Evolutionary conservation across 2,888 invertebrate genomes (phyloP).

Genomic region (Dorcus hopei): DNA sequence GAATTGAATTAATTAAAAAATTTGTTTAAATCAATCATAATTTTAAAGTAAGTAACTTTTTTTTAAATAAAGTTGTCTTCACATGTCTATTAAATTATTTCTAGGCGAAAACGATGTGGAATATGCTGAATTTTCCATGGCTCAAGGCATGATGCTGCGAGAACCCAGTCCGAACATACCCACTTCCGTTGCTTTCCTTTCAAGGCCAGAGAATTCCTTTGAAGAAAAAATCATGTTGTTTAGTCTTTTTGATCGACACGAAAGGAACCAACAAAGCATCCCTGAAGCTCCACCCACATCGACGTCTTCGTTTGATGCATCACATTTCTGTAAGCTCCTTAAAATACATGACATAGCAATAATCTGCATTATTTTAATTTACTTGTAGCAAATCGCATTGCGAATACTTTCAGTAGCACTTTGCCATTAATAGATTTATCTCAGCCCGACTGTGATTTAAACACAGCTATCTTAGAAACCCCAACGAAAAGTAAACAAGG

Average conservation of each 20-base stretch:
- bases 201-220: slow-evolving; percentile 30
- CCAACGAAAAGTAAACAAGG: neutral
- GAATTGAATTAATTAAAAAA: no score
- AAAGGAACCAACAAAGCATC: slow-evolving; percentile 27
- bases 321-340: no score
- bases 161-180: slow-evolving; percentile 33
- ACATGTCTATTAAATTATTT: slow-evolving; percentile 18
- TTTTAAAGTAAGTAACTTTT: no score
- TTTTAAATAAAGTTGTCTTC: no score
- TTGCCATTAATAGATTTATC: slow-evolving; percentile 34
- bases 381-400: slow-evolving; percentile 20
- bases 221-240: slow-evolving; percentile 60
- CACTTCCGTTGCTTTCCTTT: slow-evolving; percentile 27
- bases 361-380: neutral
- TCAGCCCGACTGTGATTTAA: slow-evolving; percentile 34
- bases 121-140: slow-evolving; percentile 57
- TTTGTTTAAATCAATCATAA: no score
- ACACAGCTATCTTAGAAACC: slow-evolving; percentile 16
- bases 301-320: no score
- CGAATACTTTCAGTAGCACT: slow-evolving; percentile 7
- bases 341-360: no score
- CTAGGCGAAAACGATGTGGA: slow-evolving; percentile 68
- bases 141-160: slow-evolving; percentile 45
- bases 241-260: slow-evolving; percentile 55
- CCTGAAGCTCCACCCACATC: neutral